These are phyloP conservation scores for Meloe dianella DNA, from an alignment of 2,888 invertebrate genomes.

Conservation along the genomic window DNA sequence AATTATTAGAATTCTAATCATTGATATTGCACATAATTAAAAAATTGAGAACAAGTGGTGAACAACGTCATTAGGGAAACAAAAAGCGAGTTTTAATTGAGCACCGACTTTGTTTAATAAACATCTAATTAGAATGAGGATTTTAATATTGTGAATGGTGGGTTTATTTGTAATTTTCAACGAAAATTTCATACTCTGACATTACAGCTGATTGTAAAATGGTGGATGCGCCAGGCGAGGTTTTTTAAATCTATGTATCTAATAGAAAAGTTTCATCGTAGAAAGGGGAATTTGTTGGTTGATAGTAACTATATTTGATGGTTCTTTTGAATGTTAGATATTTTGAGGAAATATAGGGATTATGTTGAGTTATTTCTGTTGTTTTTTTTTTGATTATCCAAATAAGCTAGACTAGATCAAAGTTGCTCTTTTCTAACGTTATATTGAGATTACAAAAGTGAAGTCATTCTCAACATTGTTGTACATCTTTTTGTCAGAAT, in stretches of 20 bases:
- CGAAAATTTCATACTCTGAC: neutral
- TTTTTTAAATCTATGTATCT: too few relatives aligned
- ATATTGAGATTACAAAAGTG: conserved; percentile 24
- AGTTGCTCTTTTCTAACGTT: neutral
- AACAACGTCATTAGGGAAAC: neutral
- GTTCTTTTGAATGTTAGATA: too few relatives aligned
- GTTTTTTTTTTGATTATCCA: too few relatives aligned
- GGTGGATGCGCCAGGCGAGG: neutral
- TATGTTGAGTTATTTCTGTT: too few relatives aligned
- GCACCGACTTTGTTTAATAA: conserved; percentile 11
- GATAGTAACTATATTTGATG: too few relatives aligned
- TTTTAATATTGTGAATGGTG: neutral
- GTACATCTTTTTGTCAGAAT: conserved; percentile 16
- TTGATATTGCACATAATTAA: neutral
- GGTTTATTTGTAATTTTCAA: neutral
- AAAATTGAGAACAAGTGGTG: neutral
- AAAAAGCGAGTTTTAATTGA: conserved; percentile 11
- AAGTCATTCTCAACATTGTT: conserved; percentile 22
- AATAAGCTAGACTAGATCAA: too few relatives aligned
- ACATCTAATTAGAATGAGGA: conserved; percentile 3
- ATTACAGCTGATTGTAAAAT: too few relatives aligned
- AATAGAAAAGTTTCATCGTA: too few relatives aligned
- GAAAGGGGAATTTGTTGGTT: too few relatives aligned
- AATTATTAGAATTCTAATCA: neutral
- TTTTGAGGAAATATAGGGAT: too few relatives aligned